Evolutionary conservation across 2,888 invertebrate species (phyloP), one percentile per base, ranked within the genome.

Genomic region (Andricus quercusramuli): DNA sequence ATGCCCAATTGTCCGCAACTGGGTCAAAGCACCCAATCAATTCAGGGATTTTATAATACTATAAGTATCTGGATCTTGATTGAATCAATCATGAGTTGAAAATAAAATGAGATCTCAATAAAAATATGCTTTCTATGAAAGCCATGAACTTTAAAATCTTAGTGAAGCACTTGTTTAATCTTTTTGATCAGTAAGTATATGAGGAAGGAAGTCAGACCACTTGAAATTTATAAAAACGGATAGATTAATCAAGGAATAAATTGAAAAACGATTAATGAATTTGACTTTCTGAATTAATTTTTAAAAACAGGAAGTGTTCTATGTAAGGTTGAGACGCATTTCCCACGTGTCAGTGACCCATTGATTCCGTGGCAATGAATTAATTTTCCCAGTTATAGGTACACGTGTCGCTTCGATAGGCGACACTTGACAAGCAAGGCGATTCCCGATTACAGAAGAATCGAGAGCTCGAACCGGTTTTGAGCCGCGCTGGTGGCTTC

Each of bases 301-400:
- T 22, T 11, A 17, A 29, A 6, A 56, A 8, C 6, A 9, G 56
- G 62, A 22, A 62, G 17, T 25, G 15, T 29, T 25, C 62, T 25
- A 47, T 17, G 47, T 15, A 4, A 29, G 15, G 25, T 17, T 4
- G 6, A 62, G 22, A 15, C 22, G 5, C 22, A 62, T 62, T 62
- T 51, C 59, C 41, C 9, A 32, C 79, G 78, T 80, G 83, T 83
- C 81, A 81, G 78, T 84, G 84, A 83, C 83, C 84, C 78, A 82
- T 78, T 83, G 81, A 82, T 80, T 82, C 66, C 64, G 78, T 77
- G 78, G 82, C 80, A 82, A 84, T 83, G 83, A 84, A 83, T 83
- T 83, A 78, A 81, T 83, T 84, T 84, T 83, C 84, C 80, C 62
- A 65, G 83, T 85, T 83, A 83, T 82, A 74, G 32, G 74, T 37